Evolutionary conservation across 2,797 vertebrate species (phyloP).

Genomic region (Crocidura indochinensis): DNA sequence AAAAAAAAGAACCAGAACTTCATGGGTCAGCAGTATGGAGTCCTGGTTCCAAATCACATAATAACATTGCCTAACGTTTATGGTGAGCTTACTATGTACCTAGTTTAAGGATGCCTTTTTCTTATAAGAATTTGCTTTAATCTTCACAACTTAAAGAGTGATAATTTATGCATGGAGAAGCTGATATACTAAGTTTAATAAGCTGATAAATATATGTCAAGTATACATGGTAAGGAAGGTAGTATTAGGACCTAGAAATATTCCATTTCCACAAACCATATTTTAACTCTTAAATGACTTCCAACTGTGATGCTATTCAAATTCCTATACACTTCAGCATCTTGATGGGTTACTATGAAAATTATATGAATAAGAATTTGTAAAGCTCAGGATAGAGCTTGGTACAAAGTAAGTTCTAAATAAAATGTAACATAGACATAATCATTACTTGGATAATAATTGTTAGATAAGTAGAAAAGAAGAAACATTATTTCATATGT

Average conservation of each 20-base stretch:
- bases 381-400: conserved; percentile 37
- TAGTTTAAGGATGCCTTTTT: not conserved
- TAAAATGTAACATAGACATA: not conserved
- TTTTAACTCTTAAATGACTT: conserved; percentile 4
- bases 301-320: not conserved
- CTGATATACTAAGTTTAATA: conserved; percentile 16
- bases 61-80: not conserved
- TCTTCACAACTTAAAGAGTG: conserved; percentile 30
- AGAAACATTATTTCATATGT: conserved; percentile 16
- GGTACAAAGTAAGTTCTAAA: conserved; percentile 25
- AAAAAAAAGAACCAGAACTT: not conserved
- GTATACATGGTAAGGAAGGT: not conserved
- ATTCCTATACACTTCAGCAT: not conserved
- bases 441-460: conserved; percentile 30
- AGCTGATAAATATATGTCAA: conserved; percentile 42
- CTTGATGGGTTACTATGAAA: not conserved
- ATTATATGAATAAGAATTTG: conserved; percentile 41
- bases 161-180: conserved; percentile 25
- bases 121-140: conserved; percentile 26
- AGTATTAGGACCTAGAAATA: conserved; percentile 1
- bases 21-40: not conserved
- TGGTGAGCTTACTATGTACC: not conserved
- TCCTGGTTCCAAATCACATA: not conserved
- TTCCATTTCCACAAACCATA: not conserved
- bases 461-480: conserved; percentile 27